Base-by-base conservation (phyloP, 2,113 vertebrate genomes). In the Esox niger region DNA sequence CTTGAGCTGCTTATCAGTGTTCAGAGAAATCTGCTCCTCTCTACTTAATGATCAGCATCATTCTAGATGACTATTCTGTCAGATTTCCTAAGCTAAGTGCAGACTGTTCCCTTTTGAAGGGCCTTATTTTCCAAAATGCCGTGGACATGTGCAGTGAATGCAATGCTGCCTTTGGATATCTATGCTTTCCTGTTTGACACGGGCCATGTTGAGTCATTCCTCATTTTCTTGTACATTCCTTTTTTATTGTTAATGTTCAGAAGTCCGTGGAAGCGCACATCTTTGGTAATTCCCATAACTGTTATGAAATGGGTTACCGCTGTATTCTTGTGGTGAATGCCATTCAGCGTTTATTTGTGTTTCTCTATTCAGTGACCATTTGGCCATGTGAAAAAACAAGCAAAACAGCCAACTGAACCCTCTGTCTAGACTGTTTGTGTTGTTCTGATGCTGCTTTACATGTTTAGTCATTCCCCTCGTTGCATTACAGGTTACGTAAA, bases 381-480 rank as follows among this genome's bases (percentile, higher is more conserved):
- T 63, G 27, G 80, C 43, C 61, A 57, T 69, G 68, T 58, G 46
- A 64, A 62, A 83, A 73, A 68, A 70, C 58, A 73, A 76, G 29
- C 58, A 43, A 64, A 21, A 43, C 66, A 71, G 65, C 80, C 83
- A 73, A 79, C 33, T 11, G 64, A 75, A 26, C 75, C 83, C 71
- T 83, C 85, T 77, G 35, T 85, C 82, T 74, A 79, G 71, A 87
- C 83, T 77, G 73, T 73, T 31, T 86, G 79, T 72, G 69, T 86
- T 74, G 71, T 17, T 43, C n/a, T n/a, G n/a, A 26, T 86, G 78
- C 72, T 77, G 82, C 80, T 69, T 84, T 84, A 87, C 31, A 88
- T 86, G 84, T 87, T 84, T 74, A 86, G 15, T 65, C 54, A 46
- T 89, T 75, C 74, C 79, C 87, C 77, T 79, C 70, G 81, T 81